These are phyloP conservation scores for Pteruthius melanotis DNA, from an alignment of 2,113 vertebrate species.

Conservation along the genomic window DNA sequence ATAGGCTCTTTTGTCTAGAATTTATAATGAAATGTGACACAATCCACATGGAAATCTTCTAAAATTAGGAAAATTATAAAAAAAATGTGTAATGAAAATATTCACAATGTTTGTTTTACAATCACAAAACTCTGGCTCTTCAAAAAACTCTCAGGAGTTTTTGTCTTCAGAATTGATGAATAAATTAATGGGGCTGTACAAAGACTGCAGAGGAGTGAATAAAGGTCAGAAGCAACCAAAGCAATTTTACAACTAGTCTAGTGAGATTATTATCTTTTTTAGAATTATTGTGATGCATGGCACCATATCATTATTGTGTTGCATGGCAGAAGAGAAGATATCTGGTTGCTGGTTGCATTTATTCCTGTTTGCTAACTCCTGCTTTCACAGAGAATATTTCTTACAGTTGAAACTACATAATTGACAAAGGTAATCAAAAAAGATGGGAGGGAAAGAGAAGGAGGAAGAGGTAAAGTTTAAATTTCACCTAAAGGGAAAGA, in stretches of 20 bases:
- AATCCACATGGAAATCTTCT: background rate
- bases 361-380: conserved; percentile 1
- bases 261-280: background rate
- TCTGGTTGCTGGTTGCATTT: background rate
- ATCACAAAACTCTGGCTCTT: background rate
- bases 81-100: background rate
- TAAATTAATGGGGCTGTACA: background rate
- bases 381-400: background rate
- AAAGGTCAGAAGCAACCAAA: background rate
- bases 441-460: background rate
- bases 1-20: background rate
- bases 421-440: background rate
- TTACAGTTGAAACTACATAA: background rate
- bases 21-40: background rate
- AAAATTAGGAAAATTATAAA: background rate
- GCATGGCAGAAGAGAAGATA: background rate
- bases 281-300: background rate
- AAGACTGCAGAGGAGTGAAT: background rate
- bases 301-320: background rate
- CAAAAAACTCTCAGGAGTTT: background rate
- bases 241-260: background rate
- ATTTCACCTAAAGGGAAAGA: background rate
- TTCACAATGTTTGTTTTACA: background rate
- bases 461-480: background rate
- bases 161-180: background rate